phyloP scores from a whole-genome alignment of 1,140 invertebrate genomes.

The Plectrocnemia conspersa region DNA sequence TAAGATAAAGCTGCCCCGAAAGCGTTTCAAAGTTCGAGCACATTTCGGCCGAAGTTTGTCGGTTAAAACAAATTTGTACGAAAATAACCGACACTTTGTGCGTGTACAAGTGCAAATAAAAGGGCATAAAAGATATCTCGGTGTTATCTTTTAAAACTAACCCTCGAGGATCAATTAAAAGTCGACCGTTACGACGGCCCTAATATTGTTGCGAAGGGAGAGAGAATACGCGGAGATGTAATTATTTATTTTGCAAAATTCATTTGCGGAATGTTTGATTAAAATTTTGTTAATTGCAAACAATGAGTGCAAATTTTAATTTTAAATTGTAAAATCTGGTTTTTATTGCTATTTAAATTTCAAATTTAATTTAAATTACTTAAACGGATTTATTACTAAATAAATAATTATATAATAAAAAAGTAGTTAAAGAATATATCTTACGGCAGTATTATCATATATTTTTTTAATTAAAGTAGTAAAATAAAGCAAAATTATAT shows the following conservation, averaged over 20 bases:
- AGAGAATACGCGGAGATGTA: slow-evolving; percentile 4
- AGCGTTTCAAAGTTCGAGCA: slow-evolving; percentile 10
- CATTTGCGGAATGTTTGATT: too few species aligned
- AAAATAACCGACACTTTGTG: slow-evolving; percentile 18
- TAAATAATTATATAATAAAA: too few species aligned
- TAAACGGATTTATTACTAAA: too few species aligned
- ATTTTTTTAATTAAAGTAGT: too few species aligned
- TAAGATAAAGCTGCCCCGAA: background rate
- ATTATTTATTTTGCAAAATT: slow-evolving; percentile 1
- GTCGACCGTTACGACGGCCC: slow-evolving; percentile 19
- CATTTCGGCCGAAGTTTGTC: slow-evolving; percentile 13
- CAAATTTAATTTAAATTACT: too few species aligned
- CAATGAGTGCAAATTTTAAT: too few species aligned
- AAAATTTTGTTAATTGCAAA: too few species aligned
- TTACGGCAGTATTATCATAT: too few species aligned
- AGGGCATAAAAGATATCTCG: slow-evolving; percentile 32
- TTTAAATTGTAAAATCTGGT: too few species aligned
- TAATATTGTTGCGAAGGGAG: background rate
- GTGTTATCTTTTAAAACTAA: slow-evolving; percentile 33
- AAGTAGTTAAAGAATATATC: too few species aligned
- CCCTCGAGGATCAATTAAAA: slow-evolving; percentile 37
- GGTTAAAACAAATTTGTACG: slow-evolving; percentile 20
- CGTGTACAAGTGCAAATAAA: slow-evolving; percentile 31
- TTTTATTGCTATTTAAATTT: too few species aligned
- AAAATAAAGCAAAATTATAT: too few species aligned